These are phyloP conservation scores for Hipposideros armiger DNA, from an alignment of 2,113 vertebrate species.

Conservation along the genomic window DNA sequence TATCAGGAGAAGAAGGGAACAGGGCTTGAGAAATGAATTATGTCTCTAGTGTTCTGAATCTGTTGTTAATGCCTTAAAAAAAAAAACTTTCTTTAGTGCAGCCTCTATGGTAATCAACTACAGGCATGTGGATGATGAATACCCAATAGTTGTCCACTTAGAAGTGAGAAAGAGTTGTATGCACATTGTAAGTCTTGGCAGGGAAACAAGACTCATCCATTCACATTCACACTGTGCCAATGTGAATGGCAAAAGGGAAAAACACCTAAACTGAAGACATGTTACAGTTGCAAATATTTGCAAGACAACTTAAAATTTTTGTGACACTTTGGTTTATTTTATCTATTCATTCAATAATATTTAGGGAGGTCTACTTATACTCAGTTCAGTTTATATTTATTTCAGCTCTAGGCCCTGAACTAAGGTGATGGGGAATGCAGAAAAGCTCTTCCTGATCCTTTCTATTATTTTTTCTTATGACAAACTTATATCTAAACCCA, in stretches of 20 bases:
- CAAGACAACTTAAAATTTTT: neutral
- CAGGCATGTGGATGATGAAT: neutral
- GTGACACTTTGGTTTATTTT: neutral
- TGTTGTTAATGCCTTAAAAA: constrained; percentile 5
- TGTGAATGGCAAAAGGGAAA: neutral
- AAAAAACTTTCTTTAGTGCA: constrained; percentile 13
- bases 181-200: constrained; percentile 14
- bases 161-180: neutral
- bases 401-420: neutral
- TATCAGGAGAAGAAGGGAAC: neutral
- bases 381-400: neutral
- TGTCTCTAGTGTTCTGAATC: neutral
- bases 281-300: constrained; percentile 29
- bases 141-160: constrained; percentile 23
- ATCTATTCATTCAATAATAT: neutral
- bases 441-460: neutral
- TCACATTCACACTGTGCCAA: neutral
- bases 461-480: neutral
- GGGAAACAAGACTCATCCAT: constrained; percentile 6
- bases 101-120: neutral
- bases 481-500: neutral
- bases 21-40: constrained; percentile 35
- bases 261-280: neutral
- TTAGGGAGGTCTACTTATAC: neutral
- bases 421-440: neutral